Base-by-base conservation (phyloP, 1,140 invertebrate species). In the Halyomorpha halys region DNA sequence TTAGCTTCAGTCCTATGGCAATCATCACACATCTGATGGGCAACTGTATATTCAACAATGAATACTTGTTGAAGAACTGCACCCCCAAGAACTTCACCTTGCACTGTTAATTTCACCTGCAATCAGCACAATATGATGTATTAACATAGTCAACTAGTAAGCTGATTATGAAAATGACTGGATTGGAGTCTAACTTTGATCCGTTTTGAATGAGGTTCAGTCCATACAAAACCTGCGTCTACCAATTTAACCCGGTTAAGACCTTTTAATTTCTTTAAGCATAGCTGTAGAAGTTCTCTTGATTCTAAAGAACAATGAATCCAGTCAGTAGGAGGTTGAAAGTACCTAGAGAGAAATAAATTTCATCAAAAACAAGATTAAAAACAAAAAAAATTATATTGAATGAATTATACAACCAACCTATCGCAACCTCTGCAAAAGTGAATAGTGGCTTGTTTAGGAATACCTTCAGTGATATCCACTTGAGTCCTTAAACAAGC, bases 171-270 rank as follows among this genome's bases (percentile, higher is more conserved):
- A 1, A 39, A 9, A 11, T 39, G 1, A 13, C 11, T 39, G 1
- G 11, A 39, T 39, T 6, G 34, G 11, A 39, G 4, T 68, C 80
- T 79, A 65, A 93, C 86, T 80, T 98, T 99, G 27, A 99, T 85
- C 66, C 97, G 82, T 76, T 94, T 96, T 0, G 96, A 99, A 81
- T 99, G 97, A 63, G 97, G 94, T 73, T 99, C 97, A 39, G 97
- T 99, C 96, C 97, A 99, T 4, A 97, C 82, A 79, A 99, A 99
- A 8, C 86, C 85, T 60, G 97, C 97, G 83, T 99, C 95, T 51
- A 97, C 81, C 6, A 99, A 76, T 73, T 89, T 90, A 0, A 97
- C 88, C 74, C 87, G 85, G 69, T 87, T 91, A 0, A 98, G 77
- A 5, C 92, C 92, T 78, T 96, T 98, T 0, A 99, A 75, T 73